Conservation (phyloP, 1,140 invertebrate genomes). For the Papilio polyxenes region DNA sequence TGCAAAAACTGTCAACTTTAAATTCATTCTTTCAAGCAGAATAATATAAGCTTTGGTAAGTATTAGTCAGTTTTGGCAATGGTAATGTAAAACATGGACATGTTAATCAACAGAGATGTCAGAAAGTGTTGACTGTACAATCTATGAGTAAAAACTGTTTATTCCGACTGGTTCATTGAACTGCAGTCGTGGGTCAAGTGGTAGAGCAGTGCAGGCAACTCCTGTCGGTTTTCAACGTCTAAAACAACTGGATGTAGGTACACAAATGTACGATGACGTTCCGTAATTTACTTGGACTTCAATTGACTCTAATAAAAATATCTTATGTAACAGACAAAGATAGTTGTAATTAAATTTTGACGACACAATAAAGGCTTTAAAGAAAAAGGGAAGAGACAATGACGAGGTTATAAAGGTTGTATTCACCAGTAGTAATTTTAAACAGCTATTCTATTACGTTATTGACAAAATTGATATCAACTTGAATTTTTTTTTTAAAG, state of each 20-base stretch:
- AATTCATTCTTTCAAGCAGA: neutral
- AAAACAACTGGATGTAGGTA: neutral
- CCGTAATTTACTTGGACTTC: neutral
- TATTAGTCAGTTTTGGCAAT: neutral
- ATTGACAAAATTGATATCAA: too few species aligned
- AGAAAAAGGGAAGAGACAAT: too few species aligned
- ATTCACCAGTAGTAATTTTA: too few species aligned
- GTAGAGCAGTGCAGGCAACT: neutral
- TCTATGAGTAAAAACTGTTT: neutral
- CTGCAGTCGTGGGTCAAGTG: neutral
- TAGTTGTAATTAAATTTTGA: neutral
- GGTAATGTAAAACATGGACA: neutral
- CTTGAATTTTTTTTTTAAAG: too few species aligned
- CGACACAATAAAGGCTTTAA: too few species aligned
- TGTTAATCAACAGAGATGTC: neutral
- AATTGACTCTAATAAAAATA: neutral
- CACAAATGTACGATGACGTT: neutral
- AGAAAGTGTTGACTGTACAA: constrained; percentile 1
- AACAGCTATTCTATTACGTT: too few species aligned
- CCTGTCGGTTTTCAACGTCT: neutral
- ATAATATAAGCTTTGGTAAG: neutral
- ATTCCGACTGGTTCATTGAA: constrained; percentile 9
- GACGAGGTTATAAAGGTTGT: too few species aligned
- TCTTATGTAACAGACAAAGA: neutral
- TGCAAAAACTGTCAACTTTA: neutral